Evolutionary conservation across 2,113 vertebrate genomes (phyloP).

Genomic region (Gallinago undulata): DNA sequence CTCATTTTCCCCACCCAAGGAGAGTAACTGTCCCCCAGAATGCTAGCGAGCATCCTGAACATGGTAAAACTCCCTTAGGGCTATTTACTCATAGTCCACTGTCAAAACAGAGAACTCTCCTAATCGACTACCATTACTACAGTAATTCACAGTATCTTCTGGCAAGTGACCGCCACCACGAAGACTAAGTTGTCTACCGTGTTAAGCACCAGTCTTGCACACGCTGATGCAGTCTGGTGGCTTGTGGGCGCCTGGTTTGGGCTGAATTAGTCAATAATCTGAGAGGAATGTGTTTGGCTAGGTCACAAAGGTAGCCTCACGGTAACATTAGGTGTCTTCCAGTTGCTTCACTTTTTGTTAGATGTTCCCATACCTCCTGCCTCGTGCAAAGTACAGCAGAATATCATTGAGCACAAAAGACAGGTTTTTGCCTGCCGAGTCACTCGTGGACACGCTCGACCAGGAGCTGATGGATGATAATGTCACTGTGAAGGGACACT

Average conservation of each 20-base stretch:
- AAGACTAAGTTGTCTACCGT: not conserved
- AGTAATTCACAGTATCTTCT: not conserved
- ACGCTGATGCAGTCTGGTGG: not conserved
- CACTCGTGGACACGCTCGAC: not conserved
- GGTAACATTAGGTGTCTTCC: not conserved
- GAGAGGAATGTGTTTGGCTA: not conserved
- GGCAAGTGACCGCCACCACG: not conserved
- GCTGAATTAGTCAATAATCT: not conserved
- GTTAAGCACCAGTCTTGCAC: not conserved
- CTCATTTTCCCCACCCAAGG: not conserved
- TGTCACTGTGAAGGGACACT: not conserved
- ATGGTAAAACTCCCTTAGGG: not conserved
- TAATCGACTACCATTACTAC: not conserved
- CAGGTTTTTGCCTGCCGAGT: not conserved
- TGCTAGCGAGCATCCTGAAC: not conserved
- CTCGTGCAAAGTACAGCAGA: not conserved
- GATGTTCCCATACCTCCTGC: not conserved
- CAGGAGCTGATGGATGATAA: not conserved
- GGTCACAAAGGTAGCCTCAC: not conserved
- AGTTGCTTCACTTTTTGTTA: not conserved
- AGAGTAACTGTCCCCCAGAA: not conserved
- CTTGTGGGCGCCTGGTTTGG: not conserved
- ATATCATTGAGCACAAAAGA: not conserved
- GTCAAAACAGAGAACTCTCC: not conserved
- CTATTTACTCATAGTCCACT: not conserved